Conservation (phyloP, 1,140 invertebrate genomes). For the Gonatopus flavifemur region DNA sequence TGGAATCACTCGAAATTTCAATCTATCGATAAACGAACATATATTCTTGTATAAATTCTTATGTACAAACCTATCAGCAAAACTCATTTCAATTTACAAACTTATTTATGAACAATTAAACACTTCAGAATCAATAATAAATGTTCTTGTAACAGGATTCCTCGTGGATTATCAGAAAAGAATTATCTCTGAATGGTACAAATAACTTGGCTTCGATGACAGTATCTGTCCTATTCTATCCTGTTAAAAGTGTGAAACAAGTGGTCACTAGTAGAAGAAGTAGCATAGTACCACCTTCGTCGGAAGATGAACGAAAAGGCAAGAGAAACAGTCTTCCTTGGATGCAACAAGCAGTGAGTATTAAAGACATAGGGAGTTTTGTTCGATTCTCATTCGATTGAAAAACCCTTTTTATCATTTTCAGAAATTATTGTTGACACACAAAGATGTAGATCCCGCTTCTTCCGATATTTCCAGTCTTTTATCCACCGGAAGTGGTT, state of each 20-base stretch:
- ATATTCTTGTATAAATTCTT: no score
- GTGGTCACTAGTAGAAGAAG: conserved; percentile 31
- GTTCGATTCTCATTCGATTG: neutral
- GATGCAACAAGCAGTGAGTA: conserved; percentile 54
- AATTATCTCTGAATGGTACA: conserved; percentile 40
- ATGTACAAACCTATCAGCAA: no score
- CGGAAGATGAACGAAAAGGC: conserved; percentile 36
- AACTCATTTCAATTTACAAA: no score
- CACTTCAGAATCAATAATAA: no score
- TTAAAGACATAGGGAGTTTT: neutral
- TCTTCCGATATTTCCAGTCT: conserved; percentile 50
- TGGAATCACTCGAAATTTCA: no score
- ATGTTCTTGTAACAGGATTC: conserved; percentile 30
- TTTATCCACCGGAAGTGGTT: conserved; percentile 48
- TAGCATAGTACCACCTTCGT: conserved; percentile 24
- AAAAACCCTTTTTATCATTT: conserved; percentile 4
- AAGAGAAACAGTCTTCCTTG: conserved; percentile 52
- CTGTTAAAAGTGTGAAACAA: conserved; percentile 49
- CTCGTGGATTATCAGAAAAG: conserved; percentile 42
- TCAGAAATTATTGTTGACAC: conserved; percentile 46
- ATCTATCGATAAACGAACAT: no score
- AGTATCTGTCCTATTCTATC: conserved; percentile 60
- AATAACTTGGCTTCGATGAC: conserved; percentile 52
- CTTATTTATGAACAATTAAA: no score
- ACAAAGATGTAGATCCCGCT: conserved; percentile 43